Evolutionary conservation across 2,797 vertebrate species (phyloP), one percentile per base, ranked within the genome.

Genomic region (Acanthopagrus latus): DNA sequence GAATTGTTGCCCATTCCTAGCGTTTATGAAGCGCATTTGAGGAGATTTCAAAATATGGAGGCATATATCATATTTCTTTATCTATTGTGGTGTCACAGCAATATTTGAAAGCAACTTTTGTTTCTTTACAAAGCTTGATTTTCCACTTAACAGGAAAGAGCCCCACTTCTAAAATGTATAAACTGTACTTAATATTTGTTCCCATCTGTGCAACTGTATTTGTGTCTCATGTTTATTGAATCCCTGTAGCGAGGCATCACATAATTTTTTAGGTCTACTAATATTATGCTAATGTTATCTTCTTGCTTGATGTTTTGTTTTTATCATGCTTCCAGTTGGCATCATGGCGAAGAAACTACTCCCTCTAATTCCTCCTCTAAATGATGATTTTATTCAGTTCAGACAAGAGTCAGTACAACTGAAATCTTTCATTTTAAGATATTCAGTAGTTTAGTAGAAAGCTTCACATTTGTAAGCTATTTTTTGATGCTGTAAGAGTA

Each of bases 301-400:
- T 51, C 23, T 44, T 25, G 21, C n/a, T 25, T 52, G 13, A 16
- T 70, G 52, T 12, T 48, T 60, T 58, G 58, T 58, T 25, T 64
- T 50, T 56, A 72, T 64, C 20, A 18, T 51, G 7, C 43, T 64
- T 67, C 29, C 48, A 54, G 68, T 33, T 54, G 47, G 20, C 10
- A 27, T n/a, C 14, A 44, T 54, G 41, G 20, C 23, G n/a, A 47
- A 20, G 23, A 27, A 21, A 8, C 7, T 4, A 5, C 13, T 43
- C n/a, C 58, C 16, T 44, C 16, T n/a, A 12, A 73, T 0, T 23
- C 17, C n/a, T 57, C 4, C 29, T 20, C 16, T 48, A 70, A 58
- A 17, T 43, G 21, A 69, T 69, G 20, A 41, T 20, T 33, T 57
- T 58, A 8, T 4, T 33, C 3, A 57, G 38, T 14, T 21, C 21